phyloP scores from a whole-genome alignment of 1,140 invertebrate species.

The Pseudomyrmex pallidus region DNA sequence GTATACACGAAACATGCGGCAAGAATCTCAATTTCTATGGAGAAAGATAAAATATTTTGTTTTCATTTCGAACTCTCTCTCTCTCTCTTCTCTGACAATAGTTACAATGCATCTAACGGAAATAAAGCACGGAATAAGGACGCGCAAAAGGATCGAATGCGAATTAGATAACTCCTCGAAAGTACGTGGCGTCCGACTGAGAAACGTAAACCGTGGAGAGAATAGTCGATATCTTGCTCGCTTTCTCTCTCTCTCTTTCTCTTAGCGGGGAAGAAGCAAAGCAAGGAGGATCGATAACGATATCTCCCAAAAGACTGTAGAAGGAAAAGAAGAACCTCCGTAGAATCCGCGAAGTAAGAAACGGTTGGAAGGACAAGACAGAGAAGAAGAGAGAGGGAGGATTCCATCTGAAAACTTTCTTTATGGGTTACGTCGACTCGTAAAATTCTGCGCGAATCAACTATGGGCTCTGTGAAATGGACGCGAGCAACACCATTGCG shows the following conservation, averaged over 20 bases:
- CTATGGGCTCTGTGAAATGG: conserved; percentile 49
- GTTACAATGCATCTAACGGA: conserved; percentile 6
- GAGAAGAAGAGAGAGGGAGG: not conserved
- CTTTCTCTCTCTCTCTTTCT: too few relatives aligned
- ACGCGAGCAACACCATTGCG: conserved; percentile 33
- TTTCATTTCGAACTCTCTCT: not conserved
- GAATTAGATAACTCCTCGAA: conserved; percentile 38
- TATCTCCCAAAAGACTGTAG: conserved; percentile 47
- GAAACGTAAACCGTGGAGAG: conserved; percentile 31
- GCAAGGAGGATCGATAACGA: conserved; percentile 33
- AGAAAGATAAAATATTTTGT: not conserved
- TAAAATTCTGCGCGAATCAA: conserved; percentile 68
- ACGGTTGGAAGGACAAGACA: not conserved
- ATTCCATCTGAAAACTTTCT: conserved; percentile 69
- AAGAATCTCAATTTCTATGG: conserved; percentile 2
- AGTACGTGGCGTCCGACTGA: conserved; percentile 46
- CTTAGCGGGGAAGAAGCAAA: not conserved
- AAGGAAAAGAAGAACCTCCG: conserved; percentile 48
- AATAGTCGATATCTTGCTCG: conserved; percentile 42
- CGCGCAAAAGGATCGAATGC: conserved; percentile 29
- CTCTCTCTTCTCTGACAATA: too few relatives aligned
- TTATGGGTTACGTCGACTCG: conserved; percentile 66
- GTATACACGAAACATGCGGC: not conserved
- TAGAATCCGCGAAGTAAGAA: conserved; percentile 26
- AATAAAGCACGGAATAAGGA: conserved; percentile 13